phyloP scores from a whole-genome alignment of 1,140 invertebrate species.

The Tenebrio molitor region DNA sequence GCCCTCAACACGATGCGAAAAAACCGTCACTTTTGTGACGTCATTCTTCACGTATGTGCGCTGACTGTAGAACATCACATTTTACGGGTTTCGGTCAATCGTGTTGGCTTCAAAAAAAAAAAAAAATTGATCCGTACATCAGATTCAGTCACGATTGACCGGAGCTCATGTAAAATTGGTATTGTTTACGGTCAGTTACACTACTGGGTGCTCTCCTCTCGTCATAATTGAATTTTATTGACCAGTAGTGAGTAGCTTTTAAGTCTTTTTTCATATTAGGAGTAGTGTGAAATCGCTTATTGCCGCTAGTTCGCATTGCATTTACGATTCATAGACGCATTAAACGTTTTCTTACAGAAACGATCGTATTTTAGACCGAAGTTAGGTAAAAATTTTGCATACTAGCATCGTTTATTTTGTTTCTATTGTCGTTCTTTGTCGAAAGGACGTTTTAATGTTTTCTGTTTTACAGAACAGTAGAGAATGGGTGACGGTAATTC shows the following conservation, averaged over 20 bases:
- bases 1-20: conserved; percentile 82
- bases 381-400: conserved; percentile 55
- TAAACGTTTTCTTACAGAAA: conserved; percentile 50
- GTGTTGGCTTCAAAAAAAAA: conserved; percentile 8
- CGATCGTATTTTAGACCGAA: conserved; percentile 37
- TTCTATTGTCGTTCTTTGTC: conserved; percentile 16
- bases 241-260: conserved; percentile 66
- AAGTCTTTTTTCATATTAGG: conserved; percentile 56
- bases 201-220: conserved; percentile 62
- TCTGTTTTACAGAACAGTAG: conserved; percentile 63
- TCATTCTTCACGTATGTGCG: conserved; percentile 79
- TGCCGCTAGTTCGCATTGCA: conserved; percentile 1
- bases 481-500: conserved; percentile 64
- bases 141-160: conserved; percentile 55
- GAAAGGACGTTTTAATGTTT: conserved; percentile 64
- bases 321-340: background rate
- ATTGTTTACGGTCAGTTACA: conserved; percentile 66
- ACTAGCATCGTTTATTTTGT: conserved; percentile 7
- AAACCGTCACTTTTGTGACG: conserved; percentile 85
- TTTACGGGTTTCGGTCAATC: conserved; percentile 56
- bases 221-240: conserved; percentile 62
- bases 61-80: conserved; percentile 63
- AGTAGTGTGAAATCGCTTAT: conserved; percentile 31
- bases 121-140: no score
- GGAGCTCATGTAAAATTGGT: conserved; percentile 61